Conservation (phyloP, 35 echinoderm and acorn worm genomes). For the Heliocidaris tuberculata region DNA sequence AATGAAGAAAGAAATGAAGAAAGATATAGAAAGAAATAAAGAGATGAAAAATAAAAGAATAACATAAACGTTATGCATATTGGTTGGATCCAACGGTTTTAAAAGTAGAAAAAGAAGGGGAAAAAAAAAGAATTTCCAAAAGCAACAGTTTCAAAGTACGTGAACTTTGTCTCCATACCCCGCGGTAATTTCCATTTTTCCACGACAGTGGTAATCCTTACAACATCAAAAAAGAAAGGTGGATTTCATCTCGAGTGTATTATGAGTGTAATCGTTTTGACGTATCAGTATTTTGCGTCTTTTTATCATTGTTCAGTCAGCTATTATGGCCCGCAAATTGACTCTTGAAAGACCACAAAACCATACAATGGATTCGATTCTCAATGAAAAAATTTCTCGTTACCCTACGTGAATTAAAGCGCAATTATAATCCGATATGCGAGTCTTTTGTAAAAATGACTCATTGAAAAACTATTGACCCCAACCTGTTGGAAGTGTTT, state of each 20-base stretch:
- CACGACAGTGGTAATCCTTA: background rate
- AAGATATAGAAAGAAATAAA: background rate
- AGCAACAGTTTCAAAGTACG: conserved; percentile 10
- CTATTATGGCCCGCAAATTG: conserved; percentile 37
- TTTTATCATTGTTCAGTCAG: conserved; percentile 27
- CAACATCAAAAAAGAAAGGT: conserved; percentile 1
- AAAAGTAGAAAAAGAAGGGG: background rate
- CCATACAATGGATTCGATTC: conserved; percentile 26
- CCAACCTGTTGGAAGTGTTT: background rate
- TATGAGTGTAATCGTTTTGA: conserved; percentile 42
- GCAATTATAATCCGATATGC: conserved; percentile 48
- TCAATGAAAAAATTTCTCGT: conserved; percentile 14
- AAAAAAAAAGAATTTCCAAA: background rate
- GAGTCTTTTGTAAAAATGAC: conserved; percentile 32
- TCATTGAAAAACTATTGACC: conserved; percentile 24
- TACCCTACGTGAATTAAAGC: conserved; percentile 23
- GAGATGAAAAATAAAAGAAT: background rate
- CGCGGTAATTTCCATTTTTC: conserved; percentile 11
- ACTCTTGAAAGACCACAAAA: conserved; percentile 30
- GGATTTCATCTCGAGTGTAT: background rate
- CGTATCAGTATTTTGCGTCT: conserved; percentile 9
- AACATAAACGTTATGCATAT: background rate
- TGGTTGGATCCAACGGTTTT: background rate
- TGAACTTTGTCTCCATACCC: background rate
- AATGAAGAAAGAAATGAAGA: background rate